Evolutionary conservation across 2,113 vertebrate species (phyloP).

Genomic region (Gambusia affinis): DNA sequence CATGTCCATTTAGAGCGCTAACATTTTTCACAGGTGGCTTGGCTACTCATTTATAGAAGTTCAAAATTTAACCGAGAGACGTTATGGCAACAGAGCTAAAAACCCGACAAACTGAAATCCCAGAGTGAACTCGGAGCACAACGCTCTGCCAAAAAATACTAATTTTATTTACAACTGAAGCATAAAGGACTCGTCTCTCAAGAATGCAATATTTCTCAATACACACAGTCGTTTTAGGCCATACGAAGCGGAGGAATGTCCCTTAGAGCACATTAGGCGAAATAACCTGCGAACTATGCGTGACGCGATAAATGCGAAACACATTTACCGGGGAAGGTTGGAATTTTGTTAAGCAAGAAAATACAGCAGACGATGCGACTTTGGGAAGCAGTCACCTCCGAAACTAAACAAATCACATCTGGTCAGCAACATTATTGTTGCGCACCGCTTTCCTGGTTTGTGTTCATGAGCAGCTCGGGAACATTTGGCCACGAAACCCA

Average conservation of each 20-base stretch:
- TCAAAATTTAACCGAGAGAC: constrained; percentile 8
- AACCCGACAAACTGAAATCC: background rate
- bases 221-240: background rate
- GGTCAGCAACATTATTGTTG: background rate
- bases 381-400: background rate
- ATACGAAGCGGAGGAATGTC: background rate
- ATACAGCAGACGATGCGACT: background rate
- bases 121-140: background rate
- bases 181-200: background rate
- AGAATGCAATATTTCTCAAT: background rate
- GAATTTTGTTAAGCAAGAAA: background rate
- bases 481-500: background rate
- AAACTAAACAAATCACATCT: background rate
- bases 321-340: background rate
- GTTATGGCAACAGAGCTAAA: background rate
- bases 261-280: background rate
- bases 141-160: background rate
- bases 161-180: background rate
- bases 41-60: constrained; percentile 31
- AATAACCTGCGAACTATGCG: background rate
- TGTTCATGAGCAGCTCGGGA: background rate
- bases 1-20: constrained; percentile 24
- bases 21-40: constrained; percentile 60
- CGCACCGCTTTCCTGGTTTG: background rate
- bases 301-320: background rate